Evolutionary conservation across 2,797 vertebrate species (phyloP), one percentile per base, ranked within the genome.

Genomic region (Vultur gryphus): DNA sequence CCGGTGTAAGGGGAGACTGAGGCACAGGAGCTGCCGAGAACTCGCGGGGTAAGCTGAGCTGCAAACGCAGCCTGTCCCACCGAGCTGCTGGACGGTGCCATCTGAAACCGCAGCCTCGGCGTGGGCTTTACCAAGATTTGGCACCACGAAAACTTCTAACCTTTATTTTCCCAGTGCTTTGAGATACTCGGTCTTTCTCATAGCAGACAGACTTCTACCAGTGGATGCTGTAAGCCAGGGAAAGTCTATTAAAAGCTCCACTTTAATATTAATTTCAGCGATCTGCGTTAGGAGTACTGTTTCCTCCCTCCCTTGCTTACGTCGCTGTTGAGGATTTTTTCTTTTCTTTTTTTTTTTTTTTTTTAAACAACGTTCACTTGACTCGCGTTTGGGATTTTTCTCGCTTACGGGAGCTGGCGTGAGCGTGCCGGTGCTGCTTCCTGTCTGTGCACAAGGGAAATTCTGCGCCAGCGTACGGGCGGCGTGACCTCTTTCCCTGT

Each of bases 231-330:
- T 6, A 21, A 52, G 37, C 49, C 26, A 4, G 55, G 55, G 13
- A 7, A 51, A 49, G 26, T 24, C 43, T 49, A 1, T 20, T 23
- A 35, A 43, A 69, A 76, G 17, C 52, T 48, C 26, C 21, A 1
- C 7, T 55, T 29, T 10, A 9, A 28, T 20, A 10, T 9, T 61
- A 1, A 11, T 19, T 15, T 28, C 26, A 3, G 51, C 2, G 1
- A 10, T 20, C 18, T 12, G 48, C 5, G 0, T 23, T 14, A 19
- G 26, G 41, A 49, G 70, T 13, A 1, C 57, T 17, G 0, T 39
- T 76, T 46, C 70, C 16, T 46, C 59, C 69, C 49, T 51, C 17
- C 31, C 54, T 49, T 24, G n/a, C 48, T 85, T 54, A 11, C 2
- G 13, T 31, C 64, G 49, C 44, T 9, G 25, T 13, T 16, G 51